Conservation (phyloP, 2,113 vertebrate species). For the Zosterops pallidus region DNA sequence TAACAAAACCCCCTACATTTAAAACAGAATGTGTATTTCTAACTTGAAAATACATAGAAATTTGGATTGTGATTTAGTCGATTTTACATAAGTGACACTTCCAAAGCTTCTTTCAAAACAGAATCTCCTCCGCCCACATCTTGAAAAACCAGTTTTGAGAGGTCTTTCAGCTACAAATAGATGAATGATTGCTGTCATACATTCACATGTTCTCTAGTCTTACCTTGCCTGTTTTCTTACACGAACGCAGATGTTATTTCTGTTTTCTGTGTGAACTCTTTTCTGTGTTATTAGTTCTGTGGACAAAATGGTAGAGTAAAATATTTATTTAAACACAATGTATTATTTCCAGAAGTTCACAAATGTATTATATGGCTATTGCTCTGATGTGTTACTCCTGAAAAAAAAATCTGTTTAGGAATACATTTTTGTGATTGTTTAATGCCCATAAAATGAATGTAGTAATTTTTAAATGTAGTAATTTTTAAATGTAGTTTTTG, state of each 20-base stretch:
- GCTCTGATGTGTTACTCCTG: background rate
- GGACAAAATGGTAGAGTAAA: background rate
- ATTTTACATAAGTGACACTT: slow-evolving; percentile 14
- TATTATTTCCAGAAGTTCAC: background rate
- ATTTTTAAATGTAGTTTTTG: background rate
- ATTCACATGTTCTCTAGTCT: background rate
- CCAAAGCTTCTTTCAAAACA: slow-evolving; percentile 63
- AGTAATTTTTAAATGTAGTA: background rate
- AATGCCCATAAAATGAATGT: background rate
- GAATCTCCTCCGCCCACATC: slow-evolving; percentile 58
- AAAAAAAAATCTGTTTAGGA: background rate
- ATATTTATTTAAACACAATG: background rate
- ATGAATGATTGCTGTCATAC: slow-evolving; percentile 46
- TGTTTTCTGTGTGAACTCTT: background rate
- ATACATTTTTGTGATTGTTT: background rate
- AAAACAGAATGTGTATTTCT: background rate
- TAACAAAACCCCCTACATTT: background rate
- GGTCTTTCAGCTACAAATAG: slow-evolving; percentile 59
- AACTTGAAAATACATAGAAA: background rate
- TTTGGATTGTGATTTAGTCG: background rate
- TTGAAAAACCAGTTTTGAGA: slow-evolving; percentile 75
- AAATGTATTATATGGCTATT: background rate
- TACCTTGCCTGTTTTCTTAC: background rate
- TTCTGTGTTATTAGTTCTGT: background rate
- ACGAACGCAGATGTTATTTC: background rate